Base-by-base conservation (phyloP, 2,888 invertebrate species). In the Scaptomyza reducta region DNA sequence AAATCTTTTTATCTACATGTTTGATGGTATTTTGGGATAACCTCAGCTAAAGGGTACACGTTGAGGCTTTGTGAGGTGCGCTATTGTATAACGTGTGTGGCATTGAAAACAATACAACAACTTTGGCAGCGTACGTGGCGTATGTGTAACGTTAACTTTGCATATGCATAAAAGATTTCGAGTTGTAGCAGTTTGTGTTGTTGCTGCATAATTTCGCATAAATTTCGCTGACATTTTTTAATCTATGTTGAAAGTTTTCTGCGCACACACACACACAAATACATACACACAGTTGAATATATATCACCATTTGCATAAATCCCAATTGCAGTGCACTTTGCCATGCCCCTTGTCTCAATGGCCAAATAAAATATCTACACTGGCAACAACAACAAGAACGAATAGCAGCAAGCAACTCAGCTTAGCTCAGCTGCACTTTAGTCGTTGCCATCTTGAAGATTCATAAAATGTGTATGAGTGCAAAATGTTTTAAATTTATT, bases 401-500 rank as follows among this genome's bases (percentile, higher is more conserved):
- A 46, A 31, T n/a, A 11, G 11, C 29, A 11, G 11, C 29, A 27
- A 29, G 22, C 11, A 46, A 27, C 46, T 44, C 25, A 51, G 60
- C 70, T 70, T 54, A 77, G 72, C 86, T 75, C 80, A 82, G 81
- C 82, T 84, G 85, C 81, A 85, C 82, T 80, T 85, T 82, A 65
- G 55, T 47, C 51, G 51, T 33, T 59, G 77, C 47, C 77, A 69
- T 56, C 77, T 61, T 75, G 75, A 85, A 74, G 82, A 83, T 83
- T 85, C 84, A 85, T 85, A 85, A 85, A 84, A 82, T 85, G 78
- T 87, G 85, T 85, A 84, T 87, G 87, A 85, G 78, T 78, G 79
- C 77, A 87, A 85, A 85, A 87, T 87, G 87, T 85, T 84, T 87
- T 84, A 87, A 87, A 85, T 87, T 87, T 85, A 85, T 87, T 87